Evolutionary conservation across 2,888 invertebrate genomes (phyloP).

Genomic region (Diploptera punctata): DNA sequence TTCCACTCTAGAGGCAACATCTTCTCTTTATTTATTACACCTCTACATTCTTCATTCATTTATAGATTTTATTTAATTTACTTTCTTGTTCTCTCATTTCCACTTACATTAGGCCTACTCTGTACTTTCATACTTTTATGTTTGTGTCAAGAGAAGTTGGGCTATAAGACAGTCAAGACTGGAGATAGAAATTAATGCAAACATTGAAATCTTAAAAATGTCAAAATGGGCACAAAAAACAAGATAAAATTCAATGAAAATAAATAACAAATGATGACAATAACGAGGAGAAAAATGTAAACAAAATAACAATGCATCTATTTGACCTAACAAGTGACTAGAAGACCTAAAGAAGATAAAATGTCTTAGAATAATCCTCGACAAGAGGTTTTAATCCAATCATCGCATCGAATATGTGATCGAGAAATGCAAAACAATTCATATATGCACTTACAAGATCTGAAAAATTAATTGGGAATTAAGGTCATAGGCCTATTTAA

Average conservation of each 20-base stretch:
- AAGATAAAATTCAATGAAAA: background rate
- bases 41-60: no score
- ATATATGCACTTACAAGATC: background rate
- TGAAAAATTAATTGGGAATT: background rate
- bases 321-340: background rate
- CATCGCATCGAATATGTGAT: background rate
- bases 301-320: background rate
- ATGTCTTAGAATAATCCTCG: constrained; percentile 8
- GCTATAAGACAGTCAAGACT: no score
- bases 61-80: no score
- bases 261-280: background rate
- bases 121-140: no score
- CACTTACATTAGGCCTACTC: no score
- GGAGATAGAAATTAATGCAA: constrained; percentile 1
- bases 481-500: no score
- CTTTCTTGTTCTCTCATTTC: no score
- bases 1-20: no score
- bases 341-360: background rate
- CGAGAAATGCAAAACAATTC: background rate
- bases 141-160: no score
- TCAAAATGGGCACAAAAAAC: background rate
- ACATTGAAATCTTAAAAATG: background rate
- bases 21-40: no score
- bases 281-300: background rate
- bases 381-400: background rate